Evolutionary conservation across 2,888 invertebrate species (phyloP), one percentile per base, ranked within the genome.

Genomic region (Tanaodytes sp.): DNA sequence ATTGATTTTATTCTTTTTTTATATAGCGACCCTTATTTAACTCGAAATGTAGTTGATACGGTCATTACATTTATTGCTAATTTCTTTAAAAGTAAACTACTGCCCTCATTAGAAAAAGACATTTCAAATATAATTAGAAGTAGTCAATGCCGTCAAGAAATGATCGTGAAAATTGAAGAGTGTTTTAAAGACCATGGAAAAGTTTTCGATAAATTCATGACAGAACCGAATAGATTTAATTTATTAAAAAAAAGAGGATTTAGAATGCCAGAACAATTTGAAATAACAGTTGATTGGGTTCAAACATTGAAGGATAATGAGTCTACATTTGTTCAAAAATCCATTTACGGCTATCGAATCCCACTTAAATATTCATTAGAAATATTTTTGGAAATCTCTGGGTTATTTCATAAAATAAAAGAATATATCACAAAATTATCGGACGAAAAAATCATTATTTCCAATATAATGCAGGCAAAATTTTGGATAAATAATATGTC

Each of bases 1-100:
- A 33, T 71, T n/a, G 52, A 51, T 16, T 68, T 71, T 23, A 31
- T 71, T 31, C 20, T 71, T 27, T 23, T 43, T 20, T 48, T 71
- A 27, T 71, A 71, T 31, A 59, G 40, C 9, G 61, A 71, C 39
- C 68, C 68, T 39, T 23, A 9, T 31, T 36, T 68, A 23, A 43
- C 71, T 16, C 11, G 68, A 31, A 64, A 61, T 11, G 52, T 71
- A 15, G 67, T 71, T 19, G 46, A 65, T 31, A 61, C 39, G 31
- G 20, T 71, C 31, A 40, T 59, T 8, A 1, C 27, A 49, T 71
- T 68, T 42, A 31, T 70, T 12, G 12, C 20, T 9, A 33, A 55
- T 23, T 69, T 64, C 8, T 37, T 39, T 49, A 27, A 5, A 20
- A 9, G 27, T 18, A 18, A 11, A 39, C 51, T 64, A 11, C 30